Base-by-base conservation (phyloP, 2,797 vertebrate genomes). In the Graptemys geographica region DNA sequence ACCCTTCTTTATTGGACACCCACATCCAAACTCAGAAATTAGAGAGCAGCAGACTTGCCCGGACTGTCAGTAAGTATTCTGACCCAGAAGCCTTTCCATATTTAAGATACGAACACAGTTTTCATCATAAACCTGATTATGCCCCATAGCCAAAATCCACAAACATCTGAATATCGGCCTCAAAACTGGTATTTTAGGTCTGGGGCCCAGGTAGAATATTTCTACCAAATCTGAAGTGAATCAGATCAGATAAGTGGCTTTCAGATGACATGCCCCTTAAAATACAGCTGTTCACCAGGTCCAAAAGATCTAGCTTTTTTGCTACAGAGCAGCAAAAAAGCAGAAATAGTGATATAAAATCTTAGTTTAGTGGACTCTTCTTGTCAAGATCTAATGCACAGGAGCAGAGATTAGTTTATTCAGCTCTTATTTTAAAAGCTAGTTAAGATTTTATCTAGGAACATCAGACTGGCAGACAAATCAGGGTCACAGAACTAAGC, bases 391-490 rank as follows among this genome's bases (percentile, higher is more conserved):
- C 44, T 49, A 78, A 27, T 15, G 27, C 74, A 18, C 23, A 78
- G 74, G 44, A 49, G 31, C 28, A 49, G 18, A 33, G 6, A 59
- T 23, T 83, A 83, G 41, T 83, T 83, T 83, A 83, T 44, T 83
- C 41, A 19, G 11, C 16, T 83, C 37, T 82, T 31, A 82, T 56
- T 59, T 82, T 59, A 31, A 31, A 47, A 44, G 15, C 44, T 56
- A 44, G 37, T 28, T 28, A 31, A 28, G 37, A 59, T 33, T 78
- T 41, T 52, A 41, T 82, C 92, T 93, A 59, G 23, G 2, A 52
- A 94, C 44, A 52, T n/a, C 88, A 93, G 88, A 89, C 9, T 15
- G 51, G 47, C 51, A 81, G 53, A 83, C 41, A 83, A 94, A 83
- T 10, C n/a, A 74, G 28, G 78, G 27, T 78, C 93, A 55, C 11